Evolutionary conservation across 2,888 invertebrate genomes (phyloP).

Genomic region (Troides helena): DNA sequence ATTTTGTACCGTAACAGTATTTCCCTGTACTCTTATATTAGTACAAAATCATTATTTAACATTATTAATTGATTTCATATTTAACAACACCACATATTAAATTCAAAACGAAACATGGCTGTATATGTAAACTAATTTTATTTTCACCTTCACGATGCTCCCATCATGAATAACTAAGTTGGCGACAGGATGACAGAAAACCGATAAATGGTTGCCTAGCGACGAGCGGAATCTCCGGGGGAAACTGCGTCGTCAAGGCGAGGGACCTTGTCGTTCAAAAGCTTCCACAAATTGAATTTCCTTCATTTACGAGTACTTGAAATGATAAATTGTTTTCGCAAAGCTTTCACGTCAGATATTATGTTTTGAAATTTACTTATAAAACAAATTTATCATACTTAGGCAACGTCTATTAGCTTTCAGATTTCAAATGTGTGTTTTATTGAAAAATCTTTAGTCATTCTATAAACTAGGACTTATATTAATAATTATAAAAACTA

Average conservation of each 20-base stretch:
- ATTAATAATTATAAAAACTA: no score
- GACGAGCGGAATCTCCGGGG: constrained; percentile 4
- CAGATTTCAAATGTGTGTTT: no score
- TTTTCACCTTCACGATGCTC: not conserved
- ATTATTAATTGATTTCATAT: no score
- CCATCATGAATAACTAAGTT: constrained; percentile 2
- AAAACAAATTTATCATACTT: no score
- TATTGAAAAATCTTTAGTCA: no score
- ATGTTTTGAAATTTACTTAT: not conserved
- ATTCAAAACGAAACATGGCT: not conserved
- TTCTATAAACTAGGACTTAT: no score
- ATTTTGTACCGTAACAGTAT: no score
- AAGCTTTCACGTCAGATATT: not conserved
- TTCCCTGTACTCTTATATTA: no score
- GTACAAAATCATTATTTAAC: no score
- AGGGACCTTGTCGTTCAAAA: constrained; percentile 13
- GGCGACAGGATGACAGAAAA: constrained; percentile 32
- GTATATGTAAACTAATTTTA: not conserved
- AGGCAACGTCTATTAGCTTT: no score
- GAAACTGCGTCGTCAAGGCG: not conserved
- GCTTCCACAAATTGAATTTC: constrained; percentile 21
- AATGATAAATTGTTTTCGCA: constrained; percentile 10
- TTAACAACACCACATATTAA: not conserved
- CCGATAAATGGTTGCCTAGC: constrained; percentile 31
- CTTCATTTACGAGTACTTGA: constrained; percentile 3